Conservation (phyloP, 2,113 vertebrate species). For the Eira barbara region DNA sequence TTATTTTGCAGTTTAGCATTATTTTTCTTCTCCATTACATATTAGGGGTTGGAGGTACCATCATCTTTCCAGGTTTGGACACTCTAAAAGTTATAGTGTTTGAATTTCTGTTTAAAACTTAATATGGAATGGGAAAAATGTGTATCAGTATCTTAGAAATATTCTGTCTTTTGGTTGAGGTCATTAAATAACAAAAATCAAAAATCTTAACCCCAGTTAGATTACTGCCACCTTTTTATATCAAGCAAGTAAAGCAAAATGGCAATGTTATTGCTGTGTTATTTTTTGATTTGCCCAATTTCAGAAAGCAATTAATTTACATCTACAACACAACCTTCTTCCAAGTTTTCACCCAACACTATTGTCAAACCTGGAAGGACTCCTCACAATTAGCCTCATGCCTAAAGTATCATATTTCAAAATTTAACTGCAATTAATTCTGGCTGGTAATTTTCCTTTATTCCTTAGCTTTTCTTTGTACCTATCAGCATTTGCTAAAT, state of each 20-base stretch:
- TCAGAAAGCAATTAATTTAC: background rate
- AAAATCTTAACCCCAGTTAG: background rate
- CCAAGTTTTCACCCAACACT: background rate
- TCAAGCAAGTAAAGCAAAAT: background rate
- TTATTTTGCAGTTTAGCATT: background rate
- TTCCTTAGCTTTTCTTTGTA: conserved; percentile 2
- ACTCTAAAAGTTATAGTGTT: background rate
- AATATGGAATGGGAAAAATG: background rate
- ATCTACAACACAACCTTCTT: background rate
- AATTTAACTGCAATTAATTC: background rate
- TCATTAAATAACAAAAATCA: background rate
- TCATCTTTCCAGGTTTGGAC: background rate
- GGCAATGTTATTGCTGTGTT: background rate
- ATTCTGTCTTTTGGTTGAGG: background rate
- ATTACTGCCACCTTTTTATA: background rate
- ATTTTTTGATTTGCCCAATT: conserved; percentile 5
- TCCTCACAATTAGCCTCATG: background rate
- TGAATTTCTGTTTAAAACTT: background rate
- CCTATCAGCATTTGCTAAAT: background rate
- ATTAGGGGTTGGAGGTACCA: background rate
- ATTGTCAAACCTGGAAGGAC: background rate
- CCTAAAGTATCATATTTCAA: background rate
- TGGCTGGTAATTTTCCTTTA: background rate
- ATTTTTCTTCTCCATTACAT: background rate
- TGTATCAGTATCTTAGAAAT: background rate